Evolutionary conservation across 2,888 invertebrate genomes (phyloP).

Genomic region (Eupithecia inturbata): DNA sequence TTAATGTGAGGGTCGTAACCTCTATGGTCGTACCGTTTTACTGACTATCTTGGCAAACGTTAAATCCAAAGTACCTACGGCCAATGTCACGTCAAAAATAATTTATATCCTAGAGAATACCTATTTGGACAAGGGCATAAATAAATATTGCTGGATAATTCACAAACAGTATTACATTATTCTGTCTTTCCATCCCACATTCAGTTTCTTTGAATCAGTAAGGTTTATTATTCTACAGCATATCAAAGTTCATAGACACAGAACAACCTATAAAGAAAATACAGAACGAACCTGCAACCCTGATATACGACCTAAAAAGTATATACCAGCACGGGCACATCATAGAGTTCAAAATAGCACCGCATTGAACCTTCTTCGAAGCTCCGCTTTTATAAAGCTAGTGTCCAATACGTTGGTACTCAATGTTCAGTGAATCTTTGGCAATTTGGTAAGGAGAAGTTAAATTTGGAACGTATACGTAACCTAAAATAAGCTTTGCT

Average conservation of each 20-base stretch:
- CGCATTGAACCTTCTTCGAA: background rate
- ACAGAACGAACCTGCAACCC: background rate
- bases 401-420: background rate
- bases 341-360: background rate
- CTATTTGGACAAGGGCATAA: background rate
- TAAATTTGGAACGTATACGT: background rate
- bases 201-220: background rate
- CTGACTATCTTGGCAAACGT: background rate
- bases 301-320: background rate
- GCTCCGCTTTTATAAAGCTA: background rate
- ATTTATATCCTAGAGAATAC: background rate
- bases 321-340: background rate
- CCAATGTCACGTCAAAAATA: background rate
- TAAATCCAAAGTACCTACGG: background rate
- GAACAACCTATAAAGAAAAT: background rate
- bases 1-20: slow-evolving; percentile 1
- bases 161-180: background rate
- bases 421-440: background rate
- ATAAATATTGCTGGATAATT: too few species aligned
- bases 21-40: slow-evolving; percentile 4
- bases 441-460: background rate
- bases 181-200: background rate
- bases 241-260: background rate
- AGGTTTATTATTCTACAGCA: background rate
- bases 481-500: too few species aligned